Base-by-base conservation (phyloP, 2,797 vertebrate genomes). In the Argya squamiceps region DNA sequence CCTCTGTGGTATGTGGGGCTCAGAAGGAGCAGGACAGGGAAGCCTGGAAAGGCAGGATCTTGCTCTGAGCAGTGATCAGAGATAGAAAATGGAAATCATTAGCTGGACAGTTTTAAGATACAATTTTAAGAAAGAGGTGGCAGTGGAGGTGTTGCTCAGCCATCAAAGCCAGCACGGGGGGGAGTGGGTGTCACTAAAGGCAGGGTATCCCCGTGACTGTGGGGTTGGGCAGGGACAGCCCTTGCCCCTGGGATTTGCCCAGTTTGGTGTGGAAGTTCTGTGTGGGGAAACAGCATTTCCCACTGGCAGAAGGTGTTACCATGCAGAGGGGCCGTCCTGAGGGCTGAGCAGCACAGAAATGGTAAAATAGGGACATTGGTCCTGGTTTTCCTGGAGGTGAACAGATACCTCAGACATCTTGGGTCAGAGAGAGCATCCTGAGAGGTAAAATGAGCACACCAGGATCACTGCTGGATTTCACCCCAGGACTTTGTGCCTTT, bases 371-470 rank as follows among this genome's bases (percentile, higher is more conserved):
- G 73, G 14, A 34, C 47, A 4, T 9, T 26, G 1, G 24, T 24
- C 29, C 41, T 69, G 55, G 34, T 46, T 62, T 20, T 64, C 16
- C 34, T 12, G 43, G 16, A 24, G 6, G 11, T 29, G 55, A 46
- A 32, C 29, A 0, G 0, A 56, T 47, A 10, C 39, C 55, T 69
- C 1, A 2, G 46, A 5, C 34, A 34, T 24, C 20, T n/a, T 17
- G 20, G 20, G 16, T 34, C 30, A 26, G 62, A 36, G 30, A 20
- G 27, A 69, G 47, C 64, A 53, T 53, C 55, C 73, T 34, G 41
- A 17, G 15, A 78, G 41, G 65, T 55, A 22, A 69, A 53, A 39
- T 1, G 16, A 46, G 24, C 34, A 24, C 37, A 4, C 41, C 73
- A 34, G 30, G 15, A 22, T 44, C 23, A 4, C 34, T 34, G 41